These are phyloP conservation scores for Lagocephalus sceleratus DNA, from an alignment of 2,797 vertebrate genomes.

Conservation along the genomic window DNA sequence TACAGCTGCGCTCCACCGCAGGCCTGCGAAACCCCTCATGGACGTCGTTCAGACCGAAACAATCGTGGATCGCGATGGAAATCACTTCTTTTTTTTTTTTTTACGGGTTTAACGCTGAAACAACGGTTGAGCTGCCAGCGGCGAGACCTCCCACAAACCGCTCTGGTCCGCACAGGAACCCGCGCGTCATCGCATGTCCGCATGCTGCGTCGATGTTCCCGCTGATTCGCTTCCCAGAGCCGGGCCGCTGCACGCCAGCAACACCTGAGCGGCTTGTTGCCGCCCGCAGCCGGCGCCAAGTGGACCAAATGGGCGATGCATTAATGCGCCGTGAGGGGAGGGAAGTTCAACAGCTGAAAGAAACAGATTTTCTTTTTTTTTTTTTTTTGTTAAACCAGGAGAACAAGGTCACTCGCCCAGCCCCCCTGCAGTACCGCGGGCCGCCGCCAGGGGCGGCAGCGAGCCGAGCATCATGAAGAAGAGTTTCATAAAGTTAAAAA, in stretches of 20 bases:
- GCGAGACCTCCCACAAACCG: conserved; percentile 14
- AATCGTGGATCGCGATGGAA: conserved; percentile 24
- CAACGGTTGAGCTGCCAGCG: conserved; percentile 12
- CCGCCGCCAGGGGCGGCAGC: too few species aligned
- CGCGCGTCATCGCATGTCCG: conserved; percentile 10
- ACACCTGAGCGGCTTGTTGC: not conserved
- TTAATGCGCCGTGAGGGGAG: too few species aligned
- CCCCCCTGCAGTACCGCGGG: too few species aligned
- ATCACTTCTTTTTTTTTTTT: conserved; percentile 4
- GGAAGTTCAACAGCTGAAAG: too few species aligned
- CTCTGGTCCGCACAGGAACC: conserved; percentile 8
- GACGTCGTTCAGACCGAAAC: conserved; percentile 32
- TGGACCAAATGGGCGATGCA: not conserved
- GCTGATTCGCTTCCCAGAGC: not conserved
- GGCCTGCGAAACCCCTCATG: conserved; percentile 19
- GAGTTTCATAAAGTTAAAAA: too few species aligned
- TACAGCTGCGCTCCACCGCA: conserved; percentile 32
- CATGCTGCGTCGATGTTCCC: conserved; percentile 13
- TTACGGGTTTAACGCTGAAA: conserved; percentile 19
- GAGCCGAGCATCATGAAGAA: too few species aligned
- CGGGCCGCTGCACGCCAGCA: not conserved
- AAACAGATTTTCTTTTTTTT: too few species aligned
- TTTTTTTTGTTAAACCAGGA: too few species aligned
- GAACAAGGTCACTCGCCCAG: too few species aligned
- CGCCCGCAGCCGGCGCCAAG: not conserved